Conservation (phyloP, 2,797 vertebrate genomes). For the Toxotes lorentzi region DNA sequence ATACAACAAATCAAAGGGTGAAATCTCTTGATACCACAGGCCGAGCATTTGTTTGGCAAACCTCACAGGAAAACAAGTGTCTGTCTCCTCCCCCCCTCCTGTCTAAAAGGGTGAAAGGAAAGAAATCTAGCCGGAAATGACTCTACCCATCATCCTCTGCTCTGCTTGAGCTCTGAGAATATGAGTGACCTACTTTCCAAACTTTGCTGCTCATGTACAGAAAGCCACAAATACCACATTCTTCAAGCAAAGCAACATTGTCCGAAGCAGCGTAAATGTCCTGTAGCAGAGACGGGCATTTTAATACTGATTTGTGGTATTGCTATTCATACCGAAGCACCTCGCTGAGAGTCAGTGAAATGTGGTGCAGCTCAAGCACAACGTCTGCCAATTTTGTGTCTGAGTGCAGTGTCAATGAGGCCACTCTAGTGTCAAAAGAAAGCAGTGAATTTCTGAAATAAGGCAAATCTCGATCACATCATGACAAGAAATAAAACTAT, state of each 20-base stretch:
- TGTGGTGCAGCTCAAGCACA: slow-evolving; percentile 20
- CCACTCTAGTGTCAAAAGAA: slow-evolving; percentile 31
- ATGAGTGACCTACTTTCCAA: slow-evolving; percentile 57
- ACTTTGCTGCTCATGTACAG: slow-evolving; percentile 42
- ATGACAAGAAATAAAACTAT: slow-evolving; percentile 34
- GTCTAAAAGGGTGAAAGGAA: not conserved
- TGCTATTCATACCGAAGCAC: slow-evolving; percentile 30
- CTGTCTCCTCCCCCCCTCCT: not conserved
- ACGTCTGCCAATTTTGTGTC: slow-evolving; percentile 39
- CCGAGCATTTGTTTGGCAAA: slow-evolving; percentile 48
- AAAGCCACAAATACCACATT: slow-evolving; percentile 47
- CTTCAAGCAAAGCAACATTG: slow-evolving; percentile 31
- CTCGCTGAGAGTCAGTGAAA: not conserved
- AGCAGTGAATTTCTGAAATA: slow-evolving; percentile 51
- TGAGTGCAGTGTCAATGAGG: slow-evolving; percentile 43
- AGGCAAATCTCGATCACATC: slow-evolving; percentile 61
- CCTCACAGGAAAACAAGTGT: slow-evolving; percentile 36
- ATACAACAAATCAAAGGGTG: slow-evolving; percentile 53
- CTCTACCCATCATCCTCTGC: slow-evolving; percentile 55
- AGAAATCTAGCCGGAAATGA: slow-evolving; percentile 35
- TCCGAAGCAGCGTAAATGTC: slow-evolving; percentile 35
- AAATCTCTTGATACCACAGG: slow-evolving; percentile 37
- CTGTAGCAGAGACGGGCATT: not conserved
- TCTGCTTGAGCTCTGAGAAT: slow-evolving; percentile 32
- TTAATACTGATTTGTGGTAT: slow-evolving; percentile 55